Evolutionary conservation across 1,140 invertebrate species (phyloP), one percentile per base, ranked within the genome.

Genomic region (Antheraea mylitta): DNA sequence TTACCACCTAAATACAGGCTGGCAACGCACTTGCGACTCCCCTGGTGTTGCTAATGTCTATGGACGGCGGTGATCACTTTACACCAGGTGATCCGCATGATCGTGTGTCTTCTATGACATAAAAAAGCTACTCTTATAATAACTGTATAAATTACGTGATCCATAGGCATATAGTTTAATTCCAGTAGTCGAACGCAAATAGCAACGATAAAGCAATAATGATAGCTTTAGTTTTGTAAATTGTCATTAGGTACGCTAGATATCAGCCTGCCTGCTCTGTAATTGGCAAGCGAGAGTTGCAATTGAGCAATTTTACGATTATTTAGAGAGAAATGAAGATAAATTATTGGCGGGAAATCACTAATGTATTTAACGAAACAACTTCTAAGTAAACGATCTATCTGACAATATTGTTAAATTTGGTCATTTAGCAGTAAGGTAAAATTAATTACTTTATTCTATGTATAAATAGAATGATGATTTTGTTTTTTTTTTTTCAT

Each of bases 241-340:
- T 70, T 64, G 69, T 65, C 69, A 66, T 70, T 66, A n/a, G n/a
- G n/a, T n/a, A 60, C 64, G 69, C 66, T 70, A 70, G 38, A 66
- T 60, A 70, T 66, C 69, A 45, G 38, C 48, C 37, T n/a, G 36
- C 38, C 16, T 1, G 22, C 8, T 22, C 62, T 65, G 58, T 65
- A 70, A 70, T 70, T 70, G 69, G 19, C 30, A 22, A 60, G 59
- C 59, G 59, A 22, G 59, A 60, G 22, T 18, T 63, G 45, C 11
- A 16, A 53, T 53, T 53, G 45, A 53, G 45, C 45, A 53, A 53
- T 53, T 53, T 53, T 53, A 53, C 13, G 11, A 53, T 16, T 53
- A 53, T 53, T 53, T n/a, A 53, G 13, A 53, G 16, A 13, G 45
- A 53, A 53, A 53, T 53, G 11, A 53, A 53, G 16, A 11, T 53